A percentile compares a stretch with the other conserved stretches of the same genome.
These are phyloP conservation scores for Muntiacus muntjak DNA, from an alignment of 2,113 vertebrate genomes.

Conservation along the genomic window DNA sequence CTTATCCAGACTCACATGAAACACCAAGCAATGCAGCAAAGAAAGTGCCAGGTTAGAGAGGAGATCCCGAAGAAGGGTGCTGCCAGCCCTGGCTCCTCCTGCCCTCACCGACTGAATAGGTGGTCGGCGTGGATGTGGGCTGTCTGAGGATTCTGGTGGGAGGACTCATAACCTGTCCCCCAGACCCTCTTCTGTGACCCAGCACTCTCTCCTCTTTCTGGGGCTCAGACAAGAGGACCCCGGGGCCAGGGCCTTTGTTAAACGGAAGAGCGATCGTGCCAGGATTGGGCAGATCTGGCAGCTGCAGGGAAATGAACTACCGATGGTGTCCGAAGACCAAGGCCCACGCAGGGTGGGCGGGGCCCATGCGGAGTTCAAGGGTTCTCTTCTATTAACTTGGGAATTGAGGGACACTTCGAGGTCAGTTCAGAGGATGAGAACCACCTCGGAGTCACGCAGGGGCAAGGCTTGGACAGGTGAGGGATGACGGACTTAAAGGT, in stretches of 20 bases:
- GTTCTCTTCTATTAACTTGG: not conserved
- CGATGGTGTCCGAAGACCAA: not conserved
- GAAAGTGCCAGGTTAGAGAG: not conserved
- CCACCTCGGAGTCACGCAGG: not conserved
- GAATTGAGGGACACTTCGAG: not conserved
- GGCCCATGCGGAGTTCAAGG: not conserved
- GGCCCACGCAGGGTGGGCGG: not conserved
- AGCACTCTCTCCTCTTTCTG: not conserved
- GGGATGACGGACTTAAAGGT: not conserved
- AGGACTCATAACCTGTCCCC: not conserved
- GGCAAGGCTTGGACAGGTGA: not conserved
- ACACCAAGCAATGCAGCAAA: not conserved
- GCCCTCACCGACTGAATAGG: not conserved
- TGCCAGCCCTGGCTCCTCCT: not conserved
- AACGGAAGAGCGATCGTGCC: not conserved
- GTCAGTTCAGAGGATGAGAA: not conserved
- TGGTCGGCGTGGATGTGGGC: not conserved
- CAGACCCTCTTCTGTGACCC: constrained; percentile 22
- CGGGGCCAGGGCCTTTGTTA: constrained; percentile 4
- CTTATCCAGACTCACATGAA: not conserved
- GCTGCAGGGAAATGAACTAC: not conserved
- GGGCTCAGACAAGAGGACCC: not conserved
- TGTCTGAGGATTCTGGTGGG: not conserved
- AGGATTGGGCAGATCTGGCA: not conserved
- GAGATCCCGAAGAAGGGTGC: not conserved